Percentiles rank a stretch among this genome's conserved stretches.
These are phyloP conservation scores for Aythya fuligula DNA, from an alignment of 2,797 vertebrate genomes.

Conservation along the genomic window DNA sequence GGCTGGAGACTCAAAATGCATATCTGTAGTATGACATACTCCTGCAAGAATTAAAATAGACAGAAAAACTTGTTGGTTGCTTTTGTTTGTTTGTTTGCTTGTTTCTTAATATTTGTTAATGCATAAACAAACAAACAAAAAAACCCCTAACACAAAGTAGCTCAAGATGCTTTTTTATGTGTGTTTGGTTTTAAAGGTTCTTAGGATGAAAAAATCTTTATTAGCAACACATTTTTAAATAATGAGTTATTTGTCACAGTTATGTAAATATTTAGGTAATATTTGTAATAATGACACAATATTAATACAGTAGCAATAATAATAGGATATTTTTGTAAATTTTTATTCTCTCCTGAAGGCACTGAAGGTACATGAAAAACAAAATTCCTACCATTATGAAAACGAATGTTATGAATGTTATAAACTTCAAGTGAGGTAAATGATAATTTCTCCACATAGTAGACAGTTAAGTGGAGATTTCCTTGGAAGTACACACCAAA, in stretches of 20 bases:
- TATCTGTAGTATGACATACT: neutral
- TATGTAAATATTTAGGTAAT: neutral
- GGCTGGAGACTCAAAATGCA: neutral
- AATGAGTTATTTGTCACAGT: neutral
- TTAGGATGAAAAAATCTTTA: neutral
- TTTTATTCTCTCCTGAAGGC: neutral
- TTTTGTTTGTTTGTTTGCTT: neutral
- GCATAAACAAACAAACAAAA: rapidly evolving
- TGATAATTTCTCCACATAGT: neutral
- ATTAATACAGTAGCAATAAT: no score
- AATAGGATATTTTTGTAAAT: neutral
- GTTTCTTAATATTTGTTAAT: neutral
- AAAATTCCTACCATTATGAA: neutral
- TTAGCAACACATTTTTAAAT: neutral
- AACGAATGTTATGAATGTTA: neutral
- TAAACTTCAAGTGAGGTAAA: neutral
- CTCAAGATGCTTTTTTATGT: neutral
- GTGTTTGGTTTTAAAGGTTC: neutral
- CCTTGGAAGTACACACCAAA: neutral
- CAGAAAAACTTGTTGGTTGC: neutral
- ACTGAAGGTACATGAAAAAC: neutral
- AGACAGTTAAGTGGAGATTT: neutral
- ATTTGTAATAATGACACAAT: no score
- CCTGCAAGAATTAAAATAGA: neutral
- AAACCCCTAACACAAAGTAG: neutral